A percentile compares a stretch with the other conserved stretches of the same genome.
Conservation (phyloP, 2,888 invertebrate species). For the Xestia rhomboidea region DNA sequence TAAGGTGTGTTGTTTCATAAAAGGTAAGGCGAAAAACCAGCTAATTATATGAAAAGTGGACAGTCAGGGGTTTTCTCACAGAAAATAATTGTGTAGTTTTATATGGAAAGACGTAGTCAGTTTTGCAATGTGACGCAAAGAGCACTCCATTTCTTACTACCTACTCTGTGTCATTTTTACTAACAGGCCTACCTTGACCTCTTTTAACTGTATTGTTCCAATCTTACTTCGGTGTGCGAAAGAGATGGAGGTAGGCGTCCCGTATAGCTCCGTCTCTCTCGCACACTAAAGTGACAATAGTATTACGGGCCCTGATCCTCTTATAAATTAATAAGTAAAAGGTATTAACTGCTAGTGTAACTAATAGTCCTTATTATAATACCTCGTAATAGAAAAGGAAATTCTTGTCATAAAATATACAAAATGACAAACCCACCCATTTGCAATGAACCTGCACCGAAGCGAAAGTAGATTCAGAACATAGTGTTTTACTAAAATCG, state of each 20-base stretch:
- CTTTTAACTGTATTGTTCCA: not conserved
- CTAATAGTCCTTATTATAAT: constrained; percentile 61
- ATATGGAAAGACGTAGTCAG: not conserved
- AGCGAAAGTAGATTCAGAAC: constrained; percentile 4
- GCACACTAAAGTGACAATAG: not conserved
- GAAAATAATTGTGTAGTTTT: not conserved
- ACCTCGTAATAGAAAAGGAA: constrained; percentile 72
- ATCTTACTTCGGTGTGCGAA: not conserved
- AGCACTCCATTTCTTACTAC: constrained; percentile 8
- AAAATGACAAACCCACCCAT: constrained; percentile 40
- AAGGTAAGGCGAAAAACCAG: not conserved
- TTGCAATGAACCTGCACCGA: constrained; percentile 51
- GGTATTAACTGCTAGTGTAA: not conserved
- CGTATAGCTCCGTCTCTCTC: not conserved
- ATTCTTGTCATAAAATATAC: constrained; percentile 32
- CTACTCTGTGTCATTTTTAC: constrained; percentile 2
- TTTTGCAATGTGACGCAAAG: not conserved
- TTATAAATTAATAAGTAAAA: constrained; percentile 14
- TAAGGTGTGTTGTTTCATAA: not conserved
- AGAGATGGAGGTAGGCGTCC: not conserved
- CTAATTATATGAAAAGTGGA: not conserved
- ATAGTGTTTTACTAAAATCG: not conserved
- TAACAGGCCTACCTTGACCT: not conserved
- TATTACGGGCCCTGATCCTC: not conserved
- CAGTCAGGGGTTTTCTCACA: not conserved